Evolutionary conservation across 2,797 vertebrate species (phyloP).

Genomic region (Sebastes itinus): DNA sequence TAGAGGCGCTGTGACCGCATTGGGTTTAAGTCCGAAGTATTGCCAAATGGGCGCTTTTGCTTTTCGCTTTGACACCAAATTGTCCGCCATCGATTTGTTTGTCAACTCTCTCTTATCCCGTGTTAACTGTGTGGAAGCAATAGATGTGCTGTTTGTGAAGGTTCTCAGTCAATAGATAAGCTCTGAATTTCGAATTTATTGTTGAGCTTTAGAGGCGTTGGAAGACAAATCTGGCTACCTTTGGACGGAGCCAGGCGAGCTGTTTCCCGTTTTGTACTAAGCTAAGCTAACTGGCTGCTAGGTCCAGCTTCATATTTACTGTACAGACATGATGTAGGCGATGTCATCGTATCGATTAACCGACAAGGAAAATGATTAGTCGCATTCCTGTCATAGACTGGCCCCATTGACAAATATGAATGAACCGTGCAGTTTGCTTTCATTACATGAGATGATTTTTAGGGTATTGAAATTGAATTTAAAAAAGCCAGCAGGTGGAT

Average conservation of each 20-base stretch:
- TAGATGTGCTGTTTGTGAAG: no score
- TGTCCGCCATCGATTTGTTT: no score
- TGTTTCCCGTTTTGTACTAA: background rate
- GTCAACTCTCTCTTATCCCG: no score
- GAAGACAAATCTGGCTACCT: background rate
- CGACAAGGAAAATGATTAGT: background rate
- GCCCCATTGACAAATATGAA: background rate
- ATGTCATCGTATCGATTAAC: background rate
- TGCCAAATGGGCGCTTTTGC: no score
- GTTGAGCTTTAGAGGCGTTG: background rate
- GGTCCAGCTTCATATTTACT: background rate
- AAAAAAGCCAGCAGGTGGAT: background rate
- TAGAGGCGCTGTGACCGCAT: no score
- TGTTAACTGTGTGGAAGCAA: no score
- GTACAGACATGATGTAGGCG: background rate
- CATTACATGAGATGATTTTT: background rate
- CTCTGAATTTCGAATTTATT: no score
- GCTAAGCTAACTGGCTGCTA: background rate
- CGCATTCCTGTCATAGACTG: no score
- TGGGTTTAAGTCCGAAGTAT: no score
- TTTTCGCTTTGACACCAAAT: no score
- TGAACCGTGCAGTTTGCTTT: background rate
- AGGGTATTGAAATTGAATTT: background rate
- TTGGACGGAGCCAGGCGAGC: background rate
- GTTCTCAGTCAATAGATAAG: no score